Base-by-base conservation (phyloP, 2,113 vertebrate genomes). In the Atherinomorus stipes region DNA sequence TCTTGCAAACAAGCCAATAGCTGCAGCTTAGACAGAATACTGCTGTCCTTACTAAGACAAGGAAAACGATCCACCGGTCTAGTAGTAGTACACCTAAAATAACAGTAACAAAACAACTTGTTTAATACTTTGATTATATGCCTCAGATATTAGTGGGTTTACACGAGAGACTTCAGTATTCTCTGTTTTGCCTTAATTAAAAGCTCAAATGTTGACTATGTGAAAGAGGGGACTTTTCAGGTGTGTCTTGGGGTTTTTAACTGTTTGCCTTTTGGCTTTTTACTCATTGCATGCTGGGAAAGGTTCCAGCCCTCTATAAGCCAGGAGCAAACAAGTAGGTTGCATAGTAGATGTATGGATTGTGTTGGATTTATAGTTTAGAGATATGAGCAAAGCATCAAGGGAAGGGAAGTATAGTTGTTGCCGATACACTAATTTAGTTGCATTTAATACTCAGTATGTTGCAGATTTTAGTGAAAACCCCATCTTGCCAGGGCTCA, bases 381-480 rank as follows among this genome's bases (percentile, higher is more conserved):
- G 12, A 56, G 58, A 60, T 19, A 44, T 51, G 13, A 84, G 53
- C 28, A 11, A 16, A 42, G 19, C 12, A 21, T 49, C 38, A 62
- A 62, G 25, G 31, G n/a, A n/a, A n/a, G n/a, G n/a, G 44, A 45
- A 45, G 26, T 34, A 44, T n/a, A 26, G 19, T 16, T 37, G 10
- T 45, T 52, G 50, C 28, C 38, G 49, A 52, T 53, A 28, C 4
- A 4, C 11, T 25, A 38, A 13, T 53, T 66, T 28, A 67, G 38
- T 28, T 13, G 13, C 19, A 12, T 42, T 59, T 38, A 59, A 18
- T 19, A 16, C 31, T 21, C 26, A 51, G 34, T 13, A 1, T 60
- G 16, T 56, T 15, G 8, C 26, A 56, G 19, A 13, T 31, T 56
- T 31, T 31, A 31, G 53, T 18, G 18, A 38, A 62, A 42, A 13